Conservation (phyloP, 2,888 invertebrate genomes). For the Drosophila meridiana region DNA sequence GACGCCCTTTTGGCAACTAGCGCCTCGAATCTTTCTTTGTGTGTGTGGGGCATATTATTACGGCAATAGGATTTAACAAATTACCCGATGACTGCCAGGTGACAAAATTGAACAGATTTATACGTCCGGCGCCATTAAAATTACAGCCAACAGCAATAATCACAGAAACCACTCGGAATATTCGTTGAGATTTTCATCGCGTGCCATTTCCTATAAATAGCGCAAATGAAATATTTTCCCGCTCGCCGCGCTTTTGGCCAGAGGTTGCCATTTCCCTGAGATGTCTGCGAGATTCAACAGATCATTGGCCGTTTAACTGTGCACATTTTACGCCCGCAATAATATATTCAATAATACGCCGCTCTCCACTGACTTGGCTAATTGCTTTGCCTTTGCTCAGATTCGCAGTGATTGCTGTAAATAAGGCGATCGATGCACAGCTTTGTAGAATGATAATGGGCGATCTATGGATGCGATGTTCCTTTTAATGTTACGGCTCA, state of each 20-base stretch:
- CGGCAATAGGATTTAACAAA: conserved; percentile 59
- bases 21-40: background rate
- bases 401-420: background rate
- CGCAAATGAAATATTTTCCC: conserved; percentile 9
- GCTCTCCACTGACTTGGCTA: conserved; percentile 4
- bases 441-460: background rate
- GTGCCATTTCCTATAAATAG: conserved; percentile 61
- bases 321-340: background rate
- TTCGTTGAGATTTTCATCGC: conserved; percentile 29
- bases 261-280: conserved; percentile 24
- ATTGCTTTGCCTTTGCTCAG: background rate
- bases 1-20: conserved; percentile 21
- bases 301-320: conserved; percentile 41
- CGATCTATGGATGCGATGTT: background rate
- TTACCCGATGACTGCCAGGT: conserved; percentile 65
- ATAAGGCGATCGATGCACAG: background rate
- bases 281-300: conserved; percentile 24
- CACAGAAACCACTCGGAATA: background rate
- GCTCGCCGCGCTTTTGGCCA: background rate
- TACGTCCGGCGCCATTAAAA: conserved; percentile 28
- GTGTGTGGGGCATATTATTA: conserved; percentile 9
- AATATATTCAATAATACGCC: conserved; percentile 5
- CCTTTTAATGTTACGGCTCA: too few species aligned
- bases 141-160: background rate
- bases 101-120: conserved; percentile 63